Base-by-base conservation (phyloP, 1,140 invertebrate genomes). In the Halesus radiatus region DNA sequence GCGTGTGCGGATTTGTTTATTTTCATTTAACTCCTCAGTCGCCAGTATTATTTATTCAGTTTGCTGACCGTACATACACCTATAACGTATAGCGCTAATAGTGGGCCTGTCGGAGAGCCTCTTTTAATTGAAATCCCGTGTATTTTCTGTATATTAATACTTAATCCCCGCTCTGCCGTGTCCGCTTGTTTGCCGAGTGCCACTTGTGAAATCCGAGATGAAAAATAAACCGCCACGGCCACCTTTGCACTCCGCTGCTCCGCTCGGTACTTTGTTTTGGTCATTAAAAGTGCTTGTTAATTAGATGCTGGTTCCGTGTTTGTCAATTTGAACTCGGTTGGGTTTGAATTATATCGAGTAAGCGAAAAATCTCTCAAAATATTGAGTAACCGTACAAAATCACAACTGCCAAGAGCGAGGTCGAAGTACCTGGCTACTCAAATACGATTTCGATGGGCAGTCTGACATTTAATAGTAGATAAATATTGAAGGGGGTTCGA, bases 91-190 rank as follows among this genome's bases (percentile, higher is more conserved):
- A 29, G 16, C 37, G 37, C 32, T 53, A 53, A 50, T 72, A 37
- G 23, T 32, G 37, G 20, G n/a, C 66, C 37, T 37, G 13, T 53
- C 68, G 10, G 16, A 20, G 68, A 79, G 26, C 52, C 64, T 29
- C n/a, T 68, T 81, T 81, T 81, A 81, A 81, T 81, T 78, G 80
- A 81, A 81, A 79, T 81, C 72, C 70, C 80, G 53, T 81, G 80
- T 81, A 37, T 56, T 52, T n/a, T 10, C 70, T 45, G 16, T 37
- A 53, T 29, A 60, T 37, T 58, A 56, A 79, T 81, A 74, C 37
- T 45, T 45, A 45, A 45, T 45, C 37, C 37, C 13, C 37, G 37
- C 37, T 13, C 37, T 45, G 37, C 37, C 37, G 37, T 62, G 62
- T 52, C 70, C 70, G 62, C 80, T 68, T 81, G 80, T 81, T 81